These are phyloP conservation scores for Mormyrus iriodes DNA, from an alignment of 2,113 vertebrate species.

Conservation along the genomic window DNA sequence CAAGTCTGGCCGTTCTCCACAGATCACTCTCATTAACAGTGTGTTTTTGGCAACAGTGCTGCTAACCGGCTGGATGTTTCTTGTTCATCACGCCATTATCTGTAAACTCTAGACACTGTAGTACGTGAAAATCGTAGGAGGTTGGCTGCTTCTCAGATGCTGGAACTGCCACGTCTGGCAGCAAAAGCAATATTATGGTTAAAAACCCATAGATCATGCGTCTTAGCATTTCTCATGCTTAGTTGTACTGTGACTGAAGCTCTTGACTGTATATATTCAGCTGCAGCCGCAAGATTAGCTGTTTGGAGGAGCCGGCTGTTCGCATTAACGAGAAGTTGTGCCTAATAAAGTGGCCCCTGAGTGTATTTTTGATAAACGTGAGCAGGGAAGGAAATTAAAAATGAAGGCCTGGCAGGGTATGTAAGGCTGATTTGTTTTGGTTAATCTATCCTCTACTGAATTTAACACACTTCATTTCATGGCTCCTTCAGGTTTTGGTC, in stretches of 20 bases:
- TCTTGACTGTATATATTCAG: neutral
- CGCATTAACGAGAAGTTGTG: neutral
- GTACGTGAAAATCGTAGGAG: neutral
- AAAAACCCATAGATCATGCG: neutral
- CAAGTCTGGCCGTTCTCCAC: neutral
- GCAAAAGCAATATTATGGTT: neutral
- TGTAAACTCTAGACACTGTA: neutral
- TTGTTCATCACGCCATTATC: neutral
- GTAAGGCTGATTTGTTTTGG: constrained; percentile 25
- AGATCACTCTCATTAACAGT: neutral
- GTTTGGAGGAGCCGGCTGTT: neutral
- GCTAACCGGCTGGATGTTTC: neutral
- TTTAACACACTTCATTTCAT: neutral
- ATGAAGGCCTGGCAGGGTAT: constrained; percentile 35
- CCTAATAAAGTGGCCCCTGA: neutral
- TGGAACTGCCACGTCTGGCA: neutral
- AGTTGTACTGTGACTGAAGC: neutral
- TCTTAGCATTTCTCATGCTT: neutral
- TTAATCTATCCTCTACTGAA: neutral
- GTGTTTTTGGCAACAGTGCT: neutral
- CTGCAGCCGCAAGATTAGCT: neutral
- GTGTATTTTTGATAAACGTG: constrained; percentile 55
- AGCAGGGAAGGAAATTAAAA: constrained; percentile 42
- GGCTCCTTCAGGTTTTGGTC: neutral
- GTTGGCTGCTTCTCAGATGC: neutral